phyloP scores from a whole-genome alignment of 2,888 invertebrate species.

The Drosophila tripunctata region DNA sequence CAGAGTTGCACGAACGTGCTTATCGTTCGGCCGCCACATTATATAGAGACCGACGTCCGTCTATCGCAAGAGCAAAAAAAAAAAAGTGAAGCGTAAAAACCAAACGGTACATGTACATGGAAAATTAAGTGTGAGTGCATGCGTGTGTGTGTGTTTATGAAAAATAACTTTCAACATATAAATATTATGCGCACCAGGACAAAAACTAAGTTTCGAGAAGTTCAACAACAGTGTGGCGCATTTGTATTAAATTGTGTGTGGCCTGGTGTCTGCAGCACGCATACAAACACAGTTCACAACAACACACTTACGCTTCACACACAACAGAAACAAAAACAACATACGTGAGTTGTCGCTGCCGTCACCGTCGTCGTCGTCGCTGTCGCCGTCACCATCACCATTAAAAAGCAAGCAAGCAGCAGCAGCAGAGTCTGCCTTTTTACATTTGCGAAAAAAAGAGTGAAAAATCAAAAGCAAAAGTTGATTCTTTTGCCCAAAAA shows the following conservation, averaged over 20 bases:
- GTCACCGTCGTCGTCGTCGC: conserved; percentile 63
- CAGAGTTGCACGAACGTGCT: background rate
- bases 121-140: conserved; percentile 68
- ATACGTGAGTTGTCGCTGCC: conserved; percentile 73
- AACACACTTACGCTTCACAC: conserved; percentile 46
- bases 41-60: conserved; percentile 12
- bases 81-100: conserved; percentile 77
- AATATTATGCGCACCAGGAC: conserved; percentile 47
- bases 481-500: conserved; percentile 48
- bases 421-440: conserved; percentile 46
- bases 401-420: too few relatives aligned
- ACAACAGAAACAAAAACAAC: conserved; percentile 64
- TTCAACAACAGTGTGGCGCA: conserved; percentile 37
- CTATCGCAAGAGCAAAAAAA: conserved; percentile 61
- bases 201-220: conserved; percentile 30
- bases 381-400: conserved; percentile 55
- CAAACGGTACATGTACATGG: conserved; percentile 59
- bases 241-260: conserved; percentile 44
- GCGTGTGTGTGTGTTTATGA: conserved; percentile 63
- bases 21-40: conserved; percentile 15
- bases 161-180: conserved; percentile 45
- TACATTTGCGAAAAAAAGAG: conserved; percentile 54
- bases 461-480: conserved; percentile 48
- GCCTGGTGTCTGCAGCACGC: conserved; percentile 44
- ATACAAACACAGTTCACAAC: conserved; percentile 33